Evolutionary conservation across 1,140 invertebrate species (phyloP).

Genomic region (Drosophila prosaltans): DNA sequence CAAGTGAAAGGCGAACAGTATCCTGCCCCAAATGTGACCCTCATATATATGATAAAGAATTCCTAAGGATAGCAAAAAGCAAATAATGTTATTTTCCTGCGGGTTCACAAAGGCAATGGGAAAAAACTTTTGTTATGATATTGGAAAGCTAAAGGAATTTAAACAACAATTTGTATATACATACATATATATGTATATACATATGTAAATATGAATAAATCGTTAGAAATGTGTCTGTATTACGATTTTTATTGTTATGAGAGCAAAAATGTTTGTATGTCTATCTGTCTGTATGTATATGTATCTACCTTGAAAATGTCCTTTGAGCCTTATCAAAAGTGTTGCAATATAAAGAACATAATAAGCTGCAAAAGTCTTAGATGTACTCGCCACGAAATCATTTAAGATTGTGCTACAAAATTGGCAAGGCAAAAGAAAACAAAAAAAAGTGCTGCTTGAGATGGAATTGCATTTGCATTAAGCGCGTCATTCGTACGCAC

Average conservation of each 20-base stretch:
- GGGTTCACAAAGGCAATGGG: not conserved
- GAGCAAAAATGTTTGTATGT: not conserved
- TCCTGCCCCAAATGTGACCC: not conserved
- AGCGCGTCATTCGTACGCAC: slow-evolving; percentile 60
- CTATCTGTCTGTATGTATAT: slow-evolving; percentile 14
- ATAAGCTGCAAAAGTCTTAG: no score
- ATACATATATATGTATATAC: no score
- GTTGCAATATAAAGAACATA: no score
- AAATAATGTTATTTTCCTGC: not conserved
- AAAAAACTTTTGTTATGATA: no score
- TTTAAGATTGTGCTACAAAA: not conserved
- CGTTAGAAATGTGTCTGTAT: not conserved
- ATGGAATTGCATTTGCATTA: slow-evolving; percentile 56
- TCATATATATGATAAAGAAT: not conserved
- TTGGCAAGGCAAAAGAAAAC: not conserved
- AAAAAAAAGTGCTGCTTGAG: slow-evolving; percentile 1
- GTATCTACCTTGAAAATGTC: not conserved
- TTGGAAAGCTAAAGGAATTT: no score
- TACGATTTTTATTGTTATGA: not conserved
- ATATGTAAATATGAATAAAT: not conserved
- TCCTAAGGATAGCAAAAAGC: not conserved
- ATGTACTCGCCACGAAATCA: no score
- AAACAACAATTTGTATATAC: no score
- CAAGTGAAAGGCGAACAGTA: no score
- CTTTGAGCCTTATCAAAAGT: no score